A percentile compares a stretch with the other conserved stretches of the same genome.
Evolutionary conservation across 53 echinoderm and acorn worm species (phyloP).

Genomic region (Glandiceps talaboti): DNA sequence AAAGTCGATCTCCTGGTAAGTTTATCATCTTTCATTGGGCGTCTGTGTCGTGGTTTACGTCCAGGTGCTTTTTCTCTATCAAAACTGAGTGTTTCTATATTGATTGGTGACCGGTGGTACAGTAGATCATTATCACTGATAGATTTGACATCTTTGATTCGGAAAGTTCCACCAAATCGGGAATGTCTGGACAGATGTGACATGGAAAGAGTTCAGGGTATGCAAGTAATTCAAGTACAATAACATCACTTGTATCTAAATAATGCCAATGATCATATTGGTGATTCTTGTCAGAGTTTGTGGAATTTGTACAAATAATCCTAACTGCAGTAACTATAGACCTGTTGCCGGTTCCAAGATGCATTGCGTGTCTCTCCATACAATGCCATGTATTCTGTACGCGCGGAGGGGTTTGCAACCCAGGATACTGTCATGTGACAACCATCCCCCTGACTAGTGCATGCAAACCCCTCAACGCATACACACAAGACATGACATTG

Average conservation of each 20-base stretch:
- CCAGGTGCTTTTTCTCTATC: constrained; percentile 59
- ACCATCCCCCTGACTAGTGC: no score
- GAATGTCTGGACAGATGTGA: constrained; percentile 92
- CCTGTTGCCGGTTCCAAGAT: no score
- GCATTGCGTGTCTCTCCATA: no score
- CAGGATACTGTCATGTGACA: no score
- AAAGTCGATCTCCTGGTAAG: constrained; percentile 70
- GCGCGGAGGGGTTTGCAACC: no score
- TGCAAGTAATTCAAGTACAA: no score
- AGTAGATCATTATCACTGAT: constrained; percentile 85
- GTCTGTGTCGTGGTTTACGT: constrained; percentile 78
- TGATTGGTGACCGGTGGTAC: constrained; percentile 59
- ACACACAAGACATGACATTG: no score
- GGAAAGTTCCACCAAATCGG: constrained; percentile 87
- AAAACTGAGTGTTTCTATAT: constrained; percentile 64
- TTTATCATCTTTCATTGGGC: constrained; percentile 65
- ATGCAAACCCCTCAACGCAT: no score
- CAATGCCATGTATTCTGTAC: no score
- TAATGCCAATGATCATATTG: not conserved
- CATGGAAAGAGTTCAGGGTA: no score
- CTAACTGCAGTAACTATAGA: no score
- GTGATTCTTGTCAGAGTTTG: not conserved
- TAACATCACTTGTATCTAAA: not conserved
- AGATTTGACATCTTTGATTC: constrained; percentile 84
- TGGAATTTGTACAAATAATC: no score